Evolutionary conservation across 1,140 invertebrate genomes (phyloP), one percentile per base, ranked within the genome.

Genomic region (Hypothenemus hampei): DNA sequence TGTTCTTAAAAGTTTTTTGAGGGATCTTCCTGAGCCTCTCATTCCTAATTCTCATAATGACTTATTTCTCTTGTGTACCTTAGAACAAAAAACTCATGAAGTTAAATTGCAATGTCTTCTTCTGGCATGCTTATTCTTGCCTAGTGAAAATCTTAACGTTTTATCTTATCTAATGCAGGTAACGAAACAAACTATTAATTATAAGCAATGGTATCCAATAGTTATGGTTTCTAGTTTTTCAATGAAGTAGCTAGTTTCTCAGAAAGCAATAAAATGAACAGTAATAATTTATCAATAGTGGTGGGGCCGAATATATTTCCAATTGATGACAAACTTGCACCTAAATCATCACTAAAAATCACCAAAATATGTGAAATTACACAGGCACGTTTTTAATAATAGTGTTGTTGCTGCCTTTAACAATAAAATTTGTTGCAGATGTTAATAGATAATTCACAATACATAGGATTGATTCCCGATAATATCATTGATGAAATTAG

Each of bases 271-370:
- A 85, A 85, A 72, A 93, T 93, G 90, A 79, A 82, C 62, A 72
- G 81, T 36, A 81, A 81, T 36, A 93, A 92, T 70, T 72, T 92
- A 29, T 84, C 89, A 1, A 85, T 89, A 59, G 82, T 91, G 11
- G 72, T 92, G 66, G 82, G 86, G 3, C 89, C 90, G 10, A 89
- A 87, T 68, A 75, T 93, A 36, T 87, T 93, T 82, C 86, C 87
- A n/a, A 66, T 86, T 6, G 71, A 75, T 69, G 76, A 76, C 68
- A 75, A 72, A 63, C 35, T 57, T 43, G 37, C 35, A 47, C 21
- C 50, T 58, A 59, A 67, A 57, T 57, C 59, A 69, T 36, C 65
- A 58, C 49, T 64, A 8, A 59, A 63, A 50, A 52, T 69, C 16
- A 66, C 56, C 24, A 71, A 68, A 58, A 62, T 62, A 35, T 69